Base-by-base conservation (phyloP, 2,888 invertebrate genomes). In the Sarcophaga variegata region DNA sequence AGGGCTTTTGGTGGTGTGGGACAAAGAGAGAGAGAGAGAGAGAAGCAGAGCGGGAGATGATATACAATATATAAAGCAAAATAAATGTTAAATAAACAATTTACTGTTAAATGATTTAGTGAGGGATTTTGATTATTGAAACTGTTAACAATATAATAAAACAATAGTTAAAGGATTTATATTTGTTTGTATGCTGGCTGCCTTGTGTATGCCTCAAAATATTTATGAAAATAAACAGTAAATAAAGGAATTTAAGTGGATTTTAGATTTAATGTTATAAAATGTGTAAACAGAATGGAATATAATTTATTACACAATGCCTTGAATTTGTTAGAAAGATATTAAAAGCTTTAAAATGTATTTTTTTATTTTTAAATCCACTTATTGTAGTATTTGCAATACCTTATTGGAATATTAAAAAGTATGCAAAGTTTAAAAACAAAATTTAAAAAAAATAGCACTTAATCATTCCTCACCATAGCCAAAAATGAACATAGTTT, bases 21-120 rank as follows among this genome's bases (percentile, higher is more conserved):
- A 54, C 4, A 8, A 37, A 8, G 6, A 37, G 8, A 37, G 8
- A 37, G 1, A 37, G 1, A 37, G 37, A 37, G 37, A 8, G 27
- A 6, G 27, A 27, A 2, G 2, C 2, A 37, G 8, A 10, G 37
- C 2, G 37, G 10, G 2, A 10, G 37, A 37, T 27, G 6, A 0
- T 5, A 37, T 47, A 14, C 37, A 25, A 62, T 69, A 47, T 17
- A 63, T 37, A 63, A 64, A 45, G 37, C 37, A 47, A 70, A 70
- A 75, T n/a, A 75, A 80, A 70, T 75, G 59, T 60, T 54, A 76
- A 66, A 25, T 54, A 83, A 75, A 80, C 80, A 86, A 80, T 77
- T 87, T 69, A 75, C 71, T 75, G 67, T 78, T 81, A 81, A 83
- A 81, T 83, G 78, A 81, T 87, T 87, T 81, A 79, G 71, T 75